phyloP scores from a whole-genome alignment of 2,888 invertebrate species.

The Lydus trimaculatus region DNA sequence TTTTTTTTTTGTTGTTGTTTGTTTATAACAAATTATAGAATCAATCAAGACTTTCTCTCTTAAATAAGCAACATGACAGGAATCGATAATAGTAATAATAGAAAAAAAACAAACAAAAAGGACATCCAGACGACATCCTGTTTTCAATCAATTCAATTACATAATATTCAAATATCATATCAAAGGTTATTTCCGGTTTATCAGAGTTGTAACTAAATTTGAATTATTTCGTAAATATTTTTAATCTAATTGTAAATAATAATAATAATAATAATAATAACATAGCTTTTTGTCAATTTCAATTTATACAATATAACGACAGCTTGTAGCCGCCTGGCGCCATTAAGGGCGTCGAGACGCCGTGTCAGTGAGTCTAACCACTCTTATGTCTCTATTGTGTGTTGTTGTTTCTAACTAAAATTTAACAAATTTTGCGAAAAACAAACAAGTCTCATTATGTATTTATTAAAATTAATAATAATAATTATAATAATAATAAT shows the following conservation, averaged over 20 bases:
- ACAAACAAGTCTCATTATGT: not conserved
- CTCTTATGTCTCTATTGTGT: not conserved
- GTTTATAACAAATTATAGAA: not conserved
- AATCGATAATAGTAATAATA: not conserved
- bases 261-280: too few species aligned
- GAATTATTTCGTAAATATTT: not conserved
- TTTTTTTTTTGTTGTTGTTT: not conserved
- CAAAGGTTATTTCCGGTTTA: slow-evolving; percentile 27
- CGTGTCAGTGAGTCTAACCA: not conserved
- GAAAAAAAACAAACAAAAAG: slow-evolving; percentile 5
- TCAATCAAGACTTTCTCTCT: not conserved
- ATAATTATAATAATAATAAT: too few species aligned
- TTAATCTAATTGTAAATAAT: not conserved
- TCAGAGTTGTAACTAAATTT: not conserved
- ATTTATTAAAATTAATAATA: too few species aligned
- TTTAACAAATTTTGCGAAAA: too few species aligned
- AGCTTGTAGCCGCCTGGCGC: not conserved
- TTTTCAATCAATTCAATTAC: slow-evolving; percentile 23
- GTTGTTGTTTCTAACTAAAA: not conserved
- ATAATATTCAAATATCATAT: slow-evolving; percentile 27
- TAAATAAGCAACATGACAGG: not conserved
- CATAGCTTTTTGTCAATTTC: too few species aligned
- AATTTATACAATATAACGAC: not conserved
- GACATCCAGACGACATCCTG: slow-evolving; percentile 18
- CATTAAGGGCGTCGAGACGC: not conserved